These are phyloP conservation scores for Martes martes DNA, from an alignment of 2,113 vertebrate species.

Conservation along the genomic window DNA sequence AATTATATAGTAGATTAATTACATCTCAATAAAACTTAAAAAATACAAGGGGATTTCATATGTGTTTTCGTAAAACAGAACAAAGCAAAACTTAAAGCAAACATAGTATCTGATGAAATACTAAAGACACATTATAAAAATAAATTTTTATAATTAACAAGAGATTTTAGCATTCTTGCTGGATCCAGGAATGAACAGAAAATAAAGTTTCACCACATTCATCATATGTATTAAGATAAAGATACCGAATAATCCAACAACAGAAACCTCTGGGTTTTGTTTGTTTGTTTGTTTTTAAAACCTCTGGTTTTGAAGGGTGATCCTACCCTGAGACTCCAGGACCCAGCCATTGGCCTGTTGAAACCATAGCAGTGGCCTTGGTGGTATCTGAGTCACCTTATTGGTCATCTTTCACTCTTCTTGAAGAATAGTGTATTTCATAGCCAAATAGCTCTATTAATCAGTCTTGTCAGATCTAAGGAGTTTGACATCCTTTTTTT, in stretches of 20 bases:
- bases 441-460: not conserved
- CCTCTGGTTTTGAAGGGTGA: not conserved
- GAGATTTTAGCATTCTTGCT: not conserved
- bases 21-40: not conserved
- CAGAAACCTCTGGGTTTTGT: not conserved
- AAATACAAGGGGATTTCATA: not conserved
- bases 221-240: not conserved
- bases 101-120: not conserved
- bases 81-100: not conserved
- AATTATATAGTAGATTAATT: not conserved
- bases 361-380: not conserved
- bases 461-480: not conserved
- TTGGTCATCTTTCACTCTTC: not conserved
- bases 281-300: no score
- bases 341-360: not conserved
- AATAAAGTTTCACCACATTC: not conserved
- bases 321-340: not conserved
- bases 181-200: not conserved
- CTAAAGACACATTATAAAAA: not conserved
- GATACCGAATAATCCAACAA: not conserved
- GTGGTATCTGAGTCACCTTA: not conserved
- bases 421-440: not conserved
- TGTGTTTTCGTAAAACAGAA: not conserved
- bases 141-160: not conserved
- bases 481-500: not conserved